phyloP scores from a whole-genome alignment of 2,113 vertebrate genomes.

The Cinclus cinclus region DNA sequence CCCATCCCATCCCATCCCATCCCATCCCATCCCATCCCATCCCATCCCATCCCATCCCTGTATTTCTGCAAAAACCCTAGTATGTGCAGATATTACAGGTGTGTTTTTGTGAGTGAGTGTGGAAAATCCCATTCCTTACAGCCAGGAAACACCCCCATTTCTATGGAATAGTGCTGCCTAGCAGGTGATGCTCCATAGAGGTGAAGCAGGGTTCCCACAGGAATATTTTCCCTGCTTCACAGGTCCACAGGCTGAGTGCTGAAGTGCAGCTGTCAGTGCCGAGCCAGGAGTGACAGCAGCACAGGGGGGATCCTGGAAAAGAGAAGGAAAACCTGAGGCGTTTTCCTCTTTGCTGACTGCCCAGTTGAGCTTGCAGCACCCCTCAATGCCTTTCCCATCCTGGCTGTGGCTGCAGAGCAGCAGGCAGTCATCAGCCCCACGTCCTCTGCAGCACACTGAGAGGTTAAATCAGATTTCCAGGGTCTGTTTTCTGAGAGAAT shows the following conservation, averaged over 20 bases:
- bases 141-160: background rate
- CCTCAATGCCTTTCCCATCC: background rate
- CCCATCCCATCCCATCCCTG: background rate
- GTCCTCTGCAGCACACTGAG: background rate
- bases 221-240: background rate
- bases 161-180: background rate
- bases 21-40: background rate
- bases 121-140: background rate
- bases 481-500: background rate
- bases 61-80: background rate
- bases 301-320: background rate
- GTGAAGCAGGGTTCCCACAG: background rate
- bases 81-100: rapidly evolving
- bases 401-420: background rate
- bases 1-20: background rate
- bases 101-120: no score
- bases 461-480: background rate
- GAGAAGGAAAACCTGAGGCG: background rate
- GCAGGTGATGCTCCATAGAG: background rate
- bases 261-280: background rate
- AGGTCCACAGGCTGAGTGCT: rapidly evolving
- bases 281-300: background rate
- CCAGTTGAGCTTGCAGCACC: background rate
- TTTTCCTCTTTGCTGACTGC: background rate
- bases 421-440: rapidly evolving